Percentiles rank a stretch among this genome's conserved stretches.
phyloP scores from a whole-genome alignment of 2,113 vertebrate genomes.

The Isichthys henryi region DNA sequence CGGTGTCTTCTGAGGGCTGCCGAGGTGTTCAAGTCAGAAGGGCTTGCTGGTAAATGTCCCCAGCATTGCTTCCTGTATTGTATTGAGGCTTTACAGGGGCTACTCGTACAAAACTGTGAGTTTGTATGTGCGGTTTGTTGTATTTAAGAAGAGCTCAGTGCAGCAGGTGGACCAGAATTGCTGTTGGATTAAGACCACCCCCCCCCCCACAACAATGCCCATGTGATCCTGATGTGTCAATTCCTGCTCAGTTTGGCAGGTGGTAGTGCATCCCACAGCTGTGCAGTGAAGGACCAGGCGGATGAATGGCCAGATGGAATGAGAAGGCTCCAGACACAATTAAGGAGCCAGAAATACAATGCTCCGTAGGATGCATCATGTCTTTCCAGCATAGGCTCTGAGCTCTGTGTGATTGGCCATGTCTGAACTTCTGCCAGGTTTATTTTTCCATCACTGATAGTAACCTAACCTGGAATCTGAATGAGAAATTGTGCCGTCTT shows the following conservation, averaged over 20 bases:
- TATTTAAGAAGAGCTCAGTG: background rate
- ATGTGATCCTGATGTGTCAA: background rate
- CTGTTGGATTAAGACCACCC: background rate
- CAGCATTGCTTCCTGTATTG: background rate
- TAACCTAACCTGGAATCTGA: background rate
- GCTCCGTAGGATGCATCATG: background rate
- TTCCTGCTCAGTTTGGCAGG: background rate
- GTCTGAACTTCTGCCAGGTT: background rate
- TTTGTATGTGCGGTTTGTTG: background rate
- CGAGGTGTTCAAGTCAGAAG: conserved; percentile 30
- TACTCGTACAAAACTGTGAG: background rate
- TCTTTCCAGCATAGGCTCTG: background rate
- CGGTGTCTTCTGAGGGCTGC: conserved; percentile 16
- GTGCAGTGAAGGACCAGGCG: background rate
- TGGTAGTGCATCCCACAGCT: background rate
- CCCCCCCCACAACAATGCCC: background rate
- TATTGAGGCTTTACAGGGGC: background rate
- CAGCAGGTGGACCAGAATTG: background rate
- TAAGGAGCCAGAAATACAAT: background rate
- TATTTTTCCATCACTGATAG: background rate
- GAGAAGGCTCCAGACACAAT: background rate
- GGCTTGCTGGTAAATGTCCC: background rate
- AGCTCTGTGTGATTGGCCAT: background rate
- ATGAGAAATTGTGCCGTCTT: background rate
- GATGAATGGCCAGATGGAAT: background rate